phyloP scores from a whole-genome alignment of 2,113 vertebrate genomes.

The Natator depressus region DNA sequence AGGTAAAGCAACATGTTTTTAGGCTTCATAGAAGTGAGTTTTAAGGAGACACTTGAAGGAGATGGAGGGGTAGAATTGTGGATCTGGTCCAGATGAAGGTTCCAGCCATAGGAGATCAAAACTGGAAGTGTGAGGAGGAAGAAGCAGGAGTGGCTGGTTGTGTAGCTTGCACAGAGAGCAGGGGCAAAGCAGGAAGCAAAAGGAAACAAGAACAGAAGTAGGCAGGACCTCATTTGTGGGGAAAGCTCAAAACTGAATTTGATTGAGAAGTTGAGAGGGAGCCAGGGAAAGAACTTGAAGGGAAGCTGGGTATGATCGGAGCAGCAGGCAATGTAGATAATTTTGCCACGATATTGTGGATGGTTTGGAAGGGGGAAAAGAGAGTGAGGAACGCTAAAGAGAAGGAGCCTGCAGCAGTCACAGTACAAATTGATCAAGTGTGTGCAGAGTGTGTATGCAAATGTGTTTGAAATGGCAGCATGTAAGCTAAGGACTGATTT shows the following conservation, averaged over 20 bases:
- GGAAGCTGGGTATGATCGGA: neutral
- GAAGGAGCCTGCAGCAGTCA: slow-evolving; percentile 54
- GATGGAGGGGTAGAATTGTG: neutral
- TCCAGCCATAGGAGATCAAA: rapidly evolving
- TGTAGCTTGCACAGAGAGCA: neutral
- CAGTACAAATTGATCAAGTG: slow-evolving; percentile 23
- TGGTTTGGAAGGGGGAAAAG: neutral
- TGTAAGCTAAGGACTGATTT: slow-evolving; percentile 23
- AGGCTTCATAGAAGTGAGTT: neutral
- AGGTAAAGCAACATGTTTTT: neutral
- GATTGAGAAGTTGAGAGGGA: neutral
- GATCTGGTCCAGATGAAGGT: neutral
- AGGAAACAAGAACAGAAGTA: neutral
- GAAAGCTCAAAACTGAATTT: neutral
- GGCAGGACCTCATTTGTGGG: neutral
- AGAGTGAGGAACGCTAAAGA: neutral
- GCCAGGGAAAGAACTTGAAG: neutral
- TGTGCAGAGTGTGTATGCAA: slow-evolving; percentile 47
- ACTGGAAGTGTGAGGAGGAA: neutral
- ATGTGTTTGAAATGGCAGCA: slow-evolving; percentile 26
- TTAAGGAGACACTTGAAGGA: neutral
- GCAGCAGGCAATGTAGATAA: neutral
- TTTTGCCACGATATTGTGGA: neutral
- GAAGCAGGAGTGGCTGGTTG: neutral
- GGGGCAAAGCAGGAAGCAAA: neutral